Evolutionary conservation across 2,797 vertebrate genomes (phyloP), one percentile per base, ranked within the genome.

Genomic region (Mastacembelus armatus): DNA sequence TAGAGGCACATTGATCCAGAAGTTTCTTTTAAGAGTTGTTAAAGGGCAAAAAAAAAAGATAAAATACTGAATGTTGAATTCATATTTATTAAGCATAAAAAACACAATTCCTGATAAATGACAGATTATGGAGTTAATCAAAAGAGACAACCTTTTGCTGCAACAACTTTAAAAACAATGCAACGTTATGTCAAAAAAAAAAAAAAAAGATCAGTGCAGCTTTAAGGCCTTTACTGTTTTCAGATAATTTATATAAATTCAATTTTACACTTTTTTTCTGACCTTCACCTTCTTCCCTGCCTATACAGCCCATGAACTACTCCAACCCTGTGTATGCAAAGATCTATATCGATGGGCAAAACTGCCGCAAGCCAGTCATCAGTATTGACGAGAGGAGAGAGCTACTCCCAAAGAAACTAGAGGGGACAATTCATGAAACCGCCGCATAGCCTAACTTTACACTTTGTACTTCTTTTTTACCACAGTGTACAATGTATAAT

Each of bases 391-490:
- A 99, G 94, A 95, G 97, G 91, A 97, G 97, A 98, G 98, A 98
- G 96, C 96, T 99, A 90, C 97, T 99, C 95, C 98, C 98, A 99
- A 99, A 99, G 97, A 99, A 98, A 96, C 94, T 98, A 91, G 97
- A 98, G 93, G 96, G 96, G 92, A 96, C 95, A 91, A 98, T 99
- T 95, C 95, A 97, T 91, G 97, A 99, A 95, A 99, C 97, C 92
- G 95, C 97, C 93, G 97, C 98, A 95, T 99, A 97, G 96, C 95
- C 93, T 93, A 94, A 89, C 93, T 91, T 95, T 94, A 95, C 90
- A 93, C 96, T 97, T 94, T 94, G 63, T 94, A 93, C 88, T 87
- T 77, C 82, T 91, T 93, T 93, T 93, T 89, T 93, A 93, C 89
- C 79, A 86, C 87, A 88, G 77, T 93, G 91, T 92, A 92, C 84